Base-by-base conservation (phyloP, 2,113 vertebrate genomes). In the Dermatemys mawii region DNA sequence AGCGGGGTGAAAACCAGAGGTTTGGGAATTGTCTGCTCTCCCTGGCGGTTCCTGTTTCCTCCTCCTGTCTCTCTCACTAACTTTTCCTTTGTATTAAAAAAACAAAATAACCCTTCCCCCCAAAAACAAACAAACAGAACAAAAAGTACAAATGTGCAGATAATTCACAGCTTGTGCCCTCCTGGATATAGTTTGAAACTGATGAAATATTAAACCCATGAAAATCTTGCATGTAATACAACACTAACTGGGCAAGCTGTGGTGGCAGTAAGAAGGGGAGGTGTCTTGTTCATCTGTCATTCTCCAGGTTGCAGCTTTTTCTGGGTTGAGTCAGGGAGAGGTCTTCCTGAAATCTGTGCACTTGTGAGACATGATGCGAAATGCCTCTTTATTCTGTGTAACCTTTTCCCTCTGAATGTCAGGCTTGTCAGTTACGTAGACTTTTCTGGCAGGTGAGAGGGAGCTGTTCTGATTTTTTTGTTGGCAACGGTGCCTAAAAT, bases 351-450 rank as follows among this genome's bases (percentile, higher is more conserved):
- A 70, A 73, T 78, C 44, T 80, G 67, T 80, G 49, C 57, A 1
- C 75, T 78, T 91, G 88, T 85, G 95, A 93, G 92, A 90, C 73
- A 22, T 76, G 41, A 29, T 76, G 26, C 26, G 2, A 76, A 26
- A 76, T 76, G 26, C 41, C 11, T 76, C 12, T 21, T 88, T 85
- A 8, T 48, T 49, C 19, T 84, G 6, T 29, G 46, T 35, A 29
- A 75, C 78, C 90, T 90, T 82, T 41, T 13, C 60, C 48, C 41
- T 57, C 32, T 10, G 0, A 3, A 44, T 50, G 50, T 50, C 80
- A 60, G 80, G 84, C 55, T 85, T 49, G 38, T 41, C 51, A 5
- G 12, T 57, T n/a, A 55, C 22, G 73, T 76, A 46, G 41, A 46
- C 73, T 46, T 29, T 44, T 26, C 26, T 46, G 73, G 11, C n/a